Evolutionary conservation across 2,797 vertebrate genomes (phyloP).

Genomic region (Pyrocephalus nanus): DNA sequence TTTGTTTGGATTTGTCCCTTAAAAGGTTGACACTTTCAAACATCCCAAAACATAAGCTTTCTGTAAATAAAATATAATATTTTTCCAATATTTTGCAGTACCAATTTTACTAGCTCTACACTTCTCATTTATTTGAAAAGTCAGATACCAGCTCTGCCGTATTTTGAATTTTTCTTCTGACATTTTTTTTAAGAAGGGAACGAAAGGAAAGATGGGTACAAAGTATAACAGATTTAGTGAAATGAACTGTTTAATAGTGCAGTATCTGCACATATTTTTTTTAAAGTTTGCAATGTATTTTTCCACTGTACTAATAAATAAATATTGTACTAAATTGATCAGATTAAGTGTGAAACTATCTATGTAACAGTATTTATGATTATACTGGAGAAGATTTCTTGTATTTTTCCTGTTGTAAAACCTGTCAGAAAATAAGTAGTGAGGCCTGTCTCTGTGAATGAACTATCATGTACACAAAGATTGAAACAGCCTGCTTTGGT

Average conservation of each 20-base stretch:
- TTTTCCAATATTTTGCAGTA: background rate
- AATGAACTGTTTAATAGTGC: background rate
- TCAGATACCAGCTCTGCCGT: background rate
- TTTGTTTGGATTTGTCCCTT: background rate
- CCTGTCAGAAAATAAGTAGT: background rate
- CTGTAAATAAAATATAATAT: background rate
- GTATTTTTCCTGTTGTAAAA: background rate
- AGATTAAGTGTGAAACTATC: background rate
- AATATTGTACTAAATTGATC: background rate
- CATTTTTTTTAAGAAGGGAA: background rate
- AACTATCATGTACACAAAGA: background rate
- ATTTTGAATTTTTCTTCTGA: background rate
- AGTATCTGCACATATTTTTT: background rate
- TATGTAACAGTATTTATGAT: background rate
- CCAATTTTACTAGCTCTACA: background rate
- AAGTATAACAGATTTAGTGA: background rate
- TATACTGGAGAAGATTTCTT: background rate
- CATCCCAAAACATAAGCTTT: background rate
- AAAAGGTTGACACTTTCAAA: background rate
- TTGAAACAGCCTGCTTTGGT: background rate
- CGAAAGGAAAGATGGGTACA: background rate
- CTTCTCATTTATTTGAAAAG: background rate
- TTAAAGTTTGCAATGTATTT: background rate
- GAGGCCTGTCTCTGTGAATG: background rate
- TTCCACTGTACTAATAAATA: background rate